Conservation (phyloP, 1,140 invertebrate species). For the Berghia stephanieae region DNA sequence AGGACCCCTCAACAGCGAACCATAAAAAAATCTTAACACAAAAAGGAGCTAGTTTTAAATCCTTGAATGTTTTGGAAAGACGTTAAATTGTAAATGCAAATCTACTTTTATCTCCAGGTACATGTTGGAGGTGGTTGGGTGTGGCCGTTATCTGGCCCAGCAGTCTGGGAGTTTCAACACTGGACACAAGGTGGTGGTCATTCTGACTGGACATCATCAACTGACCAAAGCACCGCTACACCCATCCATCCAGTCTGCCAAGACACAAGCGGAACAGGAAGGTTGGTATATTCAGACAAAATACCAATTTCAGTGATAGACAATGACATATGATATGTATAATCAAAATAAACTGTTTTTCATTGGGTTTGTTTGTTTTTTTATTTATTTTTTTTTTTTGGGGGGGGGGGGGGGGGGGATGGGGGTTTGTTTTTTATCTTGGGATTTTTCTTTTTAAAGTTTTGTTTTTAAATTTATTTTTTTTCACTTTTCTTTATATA, state of each 20-base stretch:
- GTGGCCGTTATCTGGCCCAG: slow-evolving; percentile 76
- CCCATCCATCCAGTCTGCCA: slow-evolving; percentile 41
- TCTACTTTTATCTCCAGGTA: slow-evolving; percentile 61
- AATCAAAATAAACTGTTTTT: neutral
- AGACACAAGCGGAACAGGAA: slow-evolving; percentile 42
- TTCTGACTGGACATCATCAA: slow-evolving; percentile 37
- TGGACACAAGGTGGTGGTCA: slow-evolving; percentile 44
- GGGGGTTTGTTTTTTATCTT: neutral
- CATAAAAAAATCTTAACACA: neutral
- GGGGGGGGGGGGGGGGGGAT: neutral
- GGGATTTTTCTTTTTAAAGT: neutral
- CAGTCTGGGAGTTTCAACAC: slow-evolving; percentile 63
- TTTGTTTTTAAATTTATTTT: neutral
- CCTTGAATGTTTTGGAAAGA: neutral
- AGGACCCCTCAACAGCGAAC: neutral
- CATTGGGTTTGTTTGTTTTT: neutral
- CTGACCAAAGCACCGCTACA: slow-evolving; percentile 20
- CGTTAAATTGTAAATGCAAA: neutral
- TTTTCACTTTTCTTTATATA: too few species aligned
- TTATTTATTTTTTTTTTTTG: neutral
- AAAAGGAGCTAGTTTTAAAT: neutral
- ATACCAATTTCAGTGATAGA: neutral
- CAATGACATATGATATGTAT: neutral
- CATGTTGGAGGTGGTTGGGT: slow-evolving; percentile 77
- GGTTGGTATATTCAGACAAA: slow-evolving; percentile 33